Evolutionary conservation across 53 echinoderm and acorn worm species (phyloP).

Genomic region (Paracentrotus lividus): DNA sequence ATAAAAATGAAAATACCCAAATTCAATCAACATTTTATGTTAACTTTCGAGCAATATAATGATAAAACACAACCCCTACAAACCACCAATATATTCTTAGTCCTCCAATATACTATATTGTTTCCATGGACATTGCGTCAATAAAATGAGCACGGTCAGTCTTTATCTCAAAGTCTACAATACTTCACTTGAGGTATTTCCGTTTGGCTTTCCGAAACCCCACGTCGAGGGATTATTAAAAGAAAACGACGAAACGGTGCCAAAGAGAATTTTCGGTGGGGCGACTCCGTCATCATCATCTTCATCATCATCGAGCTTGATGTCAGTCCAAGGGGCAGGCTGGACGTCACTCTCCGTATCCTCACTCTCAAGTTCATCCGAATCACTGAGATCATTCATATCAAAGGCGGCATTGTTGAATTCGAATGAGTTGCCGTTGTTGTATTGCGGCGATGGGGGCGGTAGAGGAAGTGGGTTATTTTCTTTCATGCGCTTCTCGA

Average conservation of each 20-base stretch:
- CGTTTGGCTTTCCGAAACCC: conserved; percentile 60
- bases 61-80: neutral
- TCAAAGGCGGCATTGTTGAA: conserved; percentile 65
- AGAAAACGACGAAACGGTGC: conserved; percentile 49
- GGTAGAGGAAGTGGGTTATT: conserved; percentile 35
- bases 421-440: conserved; percentile 9
- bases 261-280: conserved; percentile 63
- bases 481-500: conserved; percentile 58
- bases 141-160: no score
- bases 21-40: no score
- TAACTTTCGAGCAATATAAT: no score
- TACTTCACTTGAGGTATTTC: neutral
- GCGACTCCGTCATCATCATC: conserved; percentile 23
- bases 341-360: neutral
- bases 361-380: conserved; percentile 66
- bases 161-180: neutral
- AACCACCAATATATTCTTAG: neutral
- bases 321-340: conserved; percentile 49
- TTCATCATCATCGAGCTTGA: conserved; percentile 59
- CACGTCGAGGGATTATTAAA: conserved; percentile 50
- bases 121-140: neutral
- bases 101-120: neutral
- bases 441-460: neutral
- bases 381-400: conserved; percentile 48
- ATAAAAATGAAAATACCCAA: no score